These are phyloP conservation scores for Rhinophrynus dorsalis DNA, from an alignment of 2,797 vertebrate genomes.

Conservation along the genomic window DNA sequence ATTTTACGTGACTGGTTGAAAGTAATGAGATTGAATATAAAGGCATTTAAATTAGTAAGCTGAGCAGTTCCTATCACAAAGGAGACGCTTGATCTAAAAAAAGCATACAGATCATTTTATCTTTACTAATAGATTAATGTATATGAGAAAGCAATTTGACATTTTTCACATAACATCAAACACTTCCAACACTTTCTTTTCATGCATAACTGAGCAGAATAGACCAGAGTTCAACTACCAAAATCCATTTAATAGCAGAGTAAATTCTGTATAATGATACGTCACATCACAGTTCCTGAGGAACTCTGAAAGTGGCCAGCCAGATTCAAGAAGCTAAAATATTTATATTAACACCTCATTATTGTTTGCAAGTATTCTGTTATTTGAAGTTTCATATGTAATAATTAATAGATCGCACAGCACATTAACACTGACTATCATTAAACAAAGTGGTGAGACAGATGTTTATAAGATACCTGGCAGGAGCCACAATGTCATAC, in stretches of 20 bases:
- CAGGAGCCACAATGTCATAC: no score
- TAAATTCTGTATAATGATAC: slow-evolving; percentile 55
- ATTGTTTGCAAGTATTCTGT: no score
- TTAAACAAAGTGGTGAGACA: no score
- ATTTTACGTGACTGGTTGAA: slow-evolving; percentile 55
- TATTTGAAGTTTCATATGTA: no score
- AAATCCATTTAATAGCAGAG: slow-evolving; percentile 68
- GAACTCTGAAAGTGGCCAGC: background rate
- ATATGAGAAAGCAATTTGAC: slow-evolving; percentile 70
- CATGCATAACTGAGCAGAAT: slow-evolving; percentile 74
- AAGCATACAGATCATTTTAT: slow-evolving; percentile 71
- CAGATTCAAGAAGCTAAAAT: background rate
- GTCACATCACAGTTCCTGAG: background rate
- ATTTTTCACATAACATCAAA: slow-evolving; percentile 61
- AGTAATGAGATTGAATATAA: slow-evolving; percentile 61
- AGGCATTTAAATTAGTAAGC: slow-evolving; percentile 64
- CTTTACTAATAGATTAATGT: slow-evolving; percentile 75
- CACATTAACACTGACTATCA: no score
- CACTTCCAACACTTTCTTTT: slow-evolving; percentile 70
- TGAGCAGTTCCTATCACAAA: slow-evolving; percentile 61
- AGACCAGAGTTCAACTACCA: slow-evolving; percentile 66
- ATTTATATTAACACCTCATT: no score
- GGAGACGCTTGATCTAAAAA: slow-evolving; percentile 65
- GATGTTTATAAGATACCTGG: no score
- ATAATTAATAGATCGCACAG: no score